phyloP scores from a whole-genome alignment of 2,113 vertebrate species.

The Callocephalon fimbriatum region DNA sequence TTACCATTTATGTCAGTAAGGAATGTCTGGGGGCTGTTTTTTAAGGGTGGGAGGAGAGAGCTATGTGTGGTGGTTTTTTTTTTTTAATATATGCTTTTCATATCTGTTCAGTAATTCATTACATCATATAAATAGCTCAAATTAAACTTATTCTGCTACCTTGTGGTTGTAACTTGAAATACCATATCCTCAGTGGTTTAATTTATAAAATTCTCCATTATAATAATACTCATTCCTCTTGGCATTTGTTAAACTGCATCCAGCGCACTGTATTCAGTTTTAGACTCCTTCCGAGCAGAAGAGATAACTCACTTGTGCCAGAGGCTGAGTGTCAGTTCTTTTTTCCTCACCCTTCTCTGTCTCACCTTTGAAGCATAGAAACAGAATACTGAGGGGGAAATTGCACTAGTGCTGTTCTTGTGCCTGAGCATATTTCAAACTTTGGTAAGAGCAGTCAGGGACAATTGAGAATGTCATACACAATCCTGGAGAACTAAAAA shows the following conservation, averaged over 20 bases:
- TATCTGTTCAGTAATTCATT: background rate
- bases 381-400: background rate
- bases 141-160: conserved; percentile 73
- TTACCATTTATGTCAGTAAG: background rate
- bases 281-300: background rate
- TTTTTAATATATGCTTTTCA: background rate
- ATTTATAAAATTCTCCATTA: background rate
- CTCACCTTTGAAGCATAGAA: background rate
- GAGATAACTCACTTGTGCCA: background rate
- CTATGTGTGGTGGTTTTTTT: background rate
- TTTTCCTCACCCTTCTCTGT: background rate
- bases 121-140: background rate
- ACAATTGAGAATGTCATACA: background rate
- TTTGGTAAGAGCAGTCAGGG: background rate
- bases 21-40: background rate
- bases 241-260: background rate
- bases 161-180: conserved; percentile 70
- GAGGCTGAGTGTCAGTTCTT: background rate
- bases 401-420: background rate
- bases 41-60: background rate
- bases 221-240: background rate
- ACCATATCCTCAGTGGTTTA: background rate
- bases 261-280: background rate
- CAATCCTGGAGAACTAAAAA: background rate
- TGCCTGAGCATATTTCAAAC: background rate